Evolutionary conservation across 2,888 invertebrate genomes (phyloP).

Genomic region (Lochmaea crataegi): DNA sequence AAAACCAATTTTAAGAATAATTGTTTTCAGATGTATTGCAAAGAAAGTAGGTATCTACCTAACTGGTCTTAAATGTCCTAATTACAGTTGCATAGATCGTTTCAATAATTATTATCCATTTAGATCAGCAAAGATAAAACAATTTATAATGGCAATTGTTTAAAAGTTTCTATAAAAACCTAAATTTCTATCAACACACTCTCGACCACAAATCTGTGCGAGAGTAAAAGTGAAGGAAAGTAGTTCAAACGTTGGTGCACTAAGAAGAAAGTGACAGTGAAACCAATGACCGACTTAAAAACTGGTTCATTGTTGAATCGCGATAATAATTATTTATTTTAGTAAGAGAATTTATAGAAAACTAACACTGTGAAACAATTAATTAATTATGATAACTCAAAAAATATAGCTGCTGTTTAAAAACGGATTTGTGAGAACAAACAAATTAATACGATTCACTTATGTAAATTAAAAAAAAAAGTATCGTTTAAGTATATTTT

Average conservation of each 20-base stretch:
- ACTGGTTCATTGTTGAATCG: constrained; percentile 6
- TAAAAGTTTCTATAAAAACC: constrained; percentile 11
- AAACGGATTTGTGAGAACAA: too few species aligned
- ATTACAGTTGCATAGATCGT: background rate
- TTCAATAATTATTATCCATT: background rate
- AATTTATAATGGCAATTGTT: constrained; percentile 16
- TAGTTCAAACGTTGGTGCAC: constrained; percentile 14
- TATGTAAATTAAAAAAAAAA: too few species aligned
- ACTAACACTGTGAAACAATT: constrained; percentile 5
- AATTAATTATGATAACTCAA: constrained; percentile 7
- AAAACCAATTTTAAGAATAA: too few species aligned
- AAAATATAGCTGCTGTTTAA: background rate
- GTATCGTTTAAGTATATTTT: too few species aligned
- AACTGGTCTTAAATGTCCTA: background rate
- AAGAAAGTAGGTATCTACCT: background rate
- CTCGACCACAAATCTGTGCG: constrained; percentile 16
- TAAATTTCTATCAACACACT: constrained; percentile 9
- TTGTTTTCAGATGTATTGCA: background rate
- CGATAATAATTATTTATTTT: constrained; percentile 3
- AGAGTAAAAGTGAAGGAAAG: constrained; percentile 19
- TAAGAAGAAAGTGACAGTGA: constrained; percentile 20
- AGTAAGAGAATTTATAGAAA: background rate
- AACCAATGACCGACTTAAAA: constrained; percentile 10
- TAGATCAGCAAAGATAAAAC: constrained; percentile 7
- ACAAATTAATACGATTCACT: too few species aligned